These are phyloP conservation scores for Pipa parva DNA, from an alignment of 2,113 vertebrate species.

Conservation along the genomic window DNA sequence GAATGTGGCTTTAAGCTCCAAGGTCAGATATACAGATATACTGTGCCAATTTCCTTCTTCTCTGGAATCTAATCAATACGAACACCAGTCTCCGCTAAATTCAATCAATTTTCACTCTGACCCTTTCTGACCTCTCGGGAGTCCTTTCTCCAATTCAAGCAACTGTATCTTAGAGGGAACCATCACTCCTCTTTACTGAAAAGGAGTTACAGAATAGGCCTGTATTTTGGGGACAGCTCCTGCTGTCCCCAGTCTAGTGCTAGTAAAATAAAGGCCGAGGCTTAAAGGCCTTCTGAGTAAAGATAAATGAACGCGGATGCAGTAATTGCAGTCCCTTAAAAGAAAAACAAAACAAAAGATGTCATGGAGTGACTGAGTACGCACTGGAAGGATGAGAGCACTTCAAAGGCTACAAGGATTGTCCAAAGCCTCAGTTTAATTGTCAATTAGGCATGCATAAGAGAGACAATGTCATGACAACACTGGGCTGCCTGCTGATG, in stretches of 20 bases:
- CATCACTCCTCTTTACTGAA: conserved; percentile 82
- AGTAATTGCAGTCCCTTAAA: conserved; percentile 82
- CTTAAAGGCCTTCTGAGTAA: conserved; percentile 68
- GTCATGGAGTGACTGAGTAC: conserved; percentile 68
- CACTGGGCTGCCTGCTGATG: conserved; percentile 78
- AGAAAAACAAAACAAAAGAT: conserved; percentile 84
- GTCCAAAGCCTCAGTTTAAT: conserved; percentile 84
- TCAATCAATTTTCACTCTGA: conserved; percentile 54
- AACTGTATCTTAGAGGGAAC: conserved; percentile 45
- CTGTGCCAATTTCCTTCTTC: conserved; percentile 46
- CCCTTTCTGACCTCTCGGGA: conserved; percentile 71
- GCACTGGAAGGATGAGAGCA: conserved; percentile 73
- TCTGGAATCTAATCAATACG: conserved; percentile 43
- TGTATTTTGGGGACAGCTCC: conserved; percentile 75
- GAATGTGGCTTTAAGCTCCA: conserved; percentile 17
- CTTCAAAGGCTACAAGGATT: conserved; percentile 76
- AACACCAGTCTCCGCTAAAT: conserved; percentile 62
- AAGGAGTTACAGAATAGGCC: conserved; percentile 66
- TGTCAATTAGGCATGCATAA: conserved; percentile 98
- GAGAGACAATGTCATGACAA: conserved; percentile 86
- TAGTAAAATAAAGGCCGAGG: conserved; percentile 64
- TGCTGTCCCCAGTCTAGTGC: conserved; percentile 76
- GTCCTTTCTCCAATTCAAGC: conserved; percentile 58
- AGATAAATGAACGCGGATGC: conserved; percentile 88
- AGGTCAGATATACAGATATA: conserved; percentile 18